Evolutionary conservation across 2,797 vertebrate genomes (phyloP).

Genomic region (Acanthurus lineatus): DNA sequence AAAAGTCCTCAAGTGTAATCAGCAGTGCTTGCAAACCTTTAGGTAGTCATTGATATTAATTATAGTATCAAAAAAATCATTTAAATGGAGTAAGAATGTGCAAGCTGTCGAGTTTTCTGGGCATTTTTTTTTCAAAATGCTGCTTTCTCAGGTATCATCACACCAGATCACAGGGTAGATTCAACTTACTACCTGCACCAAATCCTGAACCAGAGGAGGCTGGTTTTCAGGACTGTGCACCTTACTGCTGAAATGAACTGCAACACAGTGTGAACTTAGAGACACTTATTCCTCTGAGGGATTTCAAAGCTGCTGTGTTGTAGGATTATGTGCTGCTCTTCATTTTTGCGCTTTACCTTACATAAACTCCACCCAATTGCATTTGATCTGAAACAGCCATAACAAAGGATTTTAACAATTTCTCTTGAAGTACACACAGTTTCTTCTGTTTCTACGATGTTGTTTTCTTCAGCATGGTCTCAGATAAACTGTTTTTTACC

Average conservation of each 20-base stretch:
- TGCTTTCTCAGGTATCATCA: no score
- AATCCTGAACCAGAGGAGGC: neutral
- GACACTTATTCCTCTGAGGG: neutral
- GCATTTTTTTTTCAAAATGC: no score
- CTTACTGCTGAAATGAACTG: neutral
- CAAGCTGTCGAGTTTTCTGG: neutral
- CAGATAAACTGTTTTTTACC: slow-evolving; percentile 10
- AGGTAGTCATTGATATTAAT: neutral
- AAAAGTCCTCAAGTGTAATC: neutral
- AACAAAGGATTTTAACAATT: neutral
- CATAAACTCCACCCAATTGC: neutral
- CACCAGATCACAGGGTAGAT: neutral
- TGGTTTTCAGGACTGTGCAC: neutral
- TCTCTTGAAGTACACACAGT: neutral
- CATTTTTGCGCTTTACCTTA: neutral
- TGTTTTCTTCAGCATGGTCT: neutral
- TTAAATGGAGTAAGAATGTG: neutral
- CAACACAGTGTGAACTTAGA: neutral
- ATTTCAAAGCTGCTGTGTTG: slow-evolving; percentile 2
- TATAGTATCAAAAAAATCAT: neutral
- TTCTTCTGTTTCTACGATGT: neutral
- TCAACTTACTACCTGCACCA: neutral
- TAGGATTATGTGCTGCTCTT: slow-evolving; percentile 31
- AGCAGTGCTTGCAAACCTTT: no score
- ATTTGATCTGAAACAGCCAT: slow-evolving; percentile 9